Evolutionary conservation across 2,113 vertebrate species (phyloP).

Genomic region (Seriola dumerili): DNA sequence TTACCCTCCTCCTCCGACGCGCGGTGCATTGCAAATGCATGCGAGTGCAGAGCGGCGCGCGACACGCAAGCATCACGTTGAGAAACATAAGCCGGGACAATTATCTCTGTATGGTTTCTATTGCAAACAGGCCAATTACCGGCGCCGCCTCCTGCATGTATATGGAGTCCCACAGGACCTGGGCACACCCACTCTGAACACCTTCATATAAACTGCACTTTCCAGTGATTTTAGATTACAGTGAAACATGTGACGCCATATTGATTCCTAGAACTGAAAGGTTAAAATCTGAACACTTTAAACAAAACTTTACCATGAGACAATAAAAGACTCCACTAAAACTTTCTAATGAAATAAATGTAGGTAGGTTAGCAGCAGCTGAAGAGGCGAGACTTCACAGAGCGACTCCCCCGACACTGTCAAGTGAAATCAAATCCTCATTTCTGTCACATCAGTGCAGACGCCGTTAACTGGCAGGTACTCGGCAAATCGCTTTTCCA

Average conservation of each 20-base stretch:
- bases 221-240: conserved; percentile 23
- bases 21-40: conserved; percentile 14
- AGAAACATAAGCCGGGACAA: conserved; percentile 57
- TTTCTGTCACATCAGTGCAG: conserved; percentile 18
- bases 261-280: not conserved
- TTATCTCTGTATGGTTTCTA: conserved; percentile 65
- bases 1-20: conserved; percentile 31
- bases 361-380: conserved; percentile 1
- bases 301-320: not conserved
- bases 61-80: conserved; percentile 19
- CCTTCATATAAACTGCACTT: conserved; percentile 14
- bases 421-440: conserved; percentile 44
- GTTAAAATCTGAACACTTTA: not conserved
- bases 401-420: conserved; percentile 13
- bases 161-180: conserved; percentile 26
- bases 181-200: conserved; percentile 17
- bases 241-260: not conserved
- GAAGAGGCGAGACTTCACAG: conserved; percentile 5
- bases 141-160: conserved; percentile 52
- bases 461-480: conserved; percentile 17
- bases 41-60: conserved; percentile 7
- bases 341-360: conserved; percentile 22
- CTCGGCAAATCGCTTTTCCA: conserved; percentile 38
- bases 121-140: conserved; percentile 56
- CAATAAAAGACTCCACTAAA: not conserved